These are phyloP conservation scores for Saturnia pavonia DNA, from an alignment of 2,888 invertebrate genomes.

Conservation along the genomic window DNA sequence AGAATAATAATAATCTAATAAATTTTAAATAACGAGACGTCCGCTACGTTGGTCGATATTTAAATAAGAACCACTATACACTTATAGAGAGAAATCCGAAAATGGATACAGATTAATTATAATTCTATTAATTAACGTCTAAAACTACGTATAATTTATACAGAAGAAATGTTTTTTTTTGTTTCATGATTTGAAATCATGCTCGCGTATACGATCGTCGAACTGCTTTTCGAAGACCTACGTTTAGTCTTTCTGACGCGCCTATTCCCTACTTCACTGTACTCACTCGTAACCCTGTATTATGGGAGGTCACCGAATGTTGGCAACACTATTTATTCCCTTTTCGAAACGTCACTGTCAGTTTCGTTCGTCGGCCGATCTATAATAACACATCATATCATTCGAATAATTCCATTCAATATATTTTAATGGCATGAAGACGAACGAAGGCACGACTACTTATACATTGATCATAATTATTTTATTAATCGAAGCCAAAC, in stretches of 20 bases:
- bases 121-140: constrained; percentile 79
- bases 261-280: constrained; percentile 48
- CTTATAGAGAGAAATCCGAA: constrained; percentile 82
- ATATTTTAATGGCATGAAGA: constrained; percentile 61
- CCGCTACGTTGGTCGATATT: constrained; percentile 81
- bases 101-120: constrained; percentile 80
- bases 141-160: constrained; percentile 75
- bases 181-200: constrained; percentile 78
- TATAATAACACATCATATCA: constrained; percentile 33
- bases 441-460: constrained; percentile 81
- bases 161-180: constrained; percentile 74
- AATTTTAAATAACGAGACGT: constrained; percentile 80
- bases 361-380: constrained; percentile 41
- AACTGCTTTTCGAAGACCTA: constrained; percentile 76
- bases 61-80: constrained; percentile 81
- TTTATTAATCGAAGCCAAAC: constrained; percentile 73
- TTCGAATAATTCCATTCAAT: constrained; percentile 24
- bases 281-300: constrained; percentile 69
- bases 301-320: constrained; percentile 48
- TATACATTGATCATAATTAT: constrained; percentile 65
- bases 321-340: constrained; percentile 43
- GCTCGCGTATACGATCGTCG: constrained; percentile 79
- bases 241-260: constrained; percentile 58
- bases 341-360: constrained; percentile 44
- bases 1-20: constrained; percentile 80